Evolutionary conservation across 2,888 invertebrate species (phyloP), one percentile per base, ranked within the genome.

Genomic region (Smittia sp.): DNA sequence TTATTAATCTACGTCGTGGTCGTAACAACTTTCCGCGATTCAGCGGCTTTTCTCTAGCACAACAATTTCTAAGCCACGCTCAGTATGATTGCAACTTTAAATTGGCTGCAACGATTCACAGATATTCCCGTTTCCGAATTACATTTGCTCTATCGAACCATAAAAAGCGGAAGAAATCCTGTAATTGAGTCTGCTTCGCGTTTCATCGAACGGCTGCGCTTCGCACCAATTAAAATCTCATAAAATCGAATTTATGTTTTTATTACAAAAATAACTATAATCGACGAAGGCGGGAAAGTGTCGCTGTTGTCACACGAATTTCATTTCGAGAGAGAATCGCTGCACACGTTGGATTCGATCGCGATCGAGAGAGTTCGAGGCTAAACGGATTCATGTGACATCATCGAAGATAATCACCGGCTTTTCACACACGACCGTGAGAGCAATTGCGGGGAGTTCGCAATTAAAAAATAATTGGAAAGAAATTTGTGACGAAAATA

Each of bases 391-490:
- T 38, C 38, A 38, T 6, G 38, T 38, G 38, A 38, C 38, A 38
- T 38, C 38, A 11, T 38, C 38, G 38, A 6, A 9, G 6, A 38
- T 9, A 6, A 38, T 38, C 11, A 9, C 38, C 38, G 6, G 38
- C 6, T 9, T 9, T 38, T 38, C 11, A 38, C n/a, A 46, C 11
- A 46, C 46, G 15, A 46, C 38, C 15, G 46, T 46, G 3, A 11
- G 2, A 15, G 15, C 6, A n/a, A n/a, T 11, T 46, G 46, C 11
- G 15, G 11, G 6, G 38, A 6, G 11, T 11, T 46, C n/a, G 46
- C 46, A 46, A 46, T 46, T 46, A 46, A 46, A 15, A 46, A 46
- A 46, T 46, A 46, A 46, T 46, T 46, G 46, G n/a, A 46, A 46
- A 46, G 11, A 3, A n/a, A 46, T 13, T 46, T 46, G n/a, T 15